Percentiles rank a stretch among this genome's conserved stretches.
phyloP scores from a whole-genome alignment of 2,888 invertebrate species.

The Melangyna quadrimaculata region DNA sequence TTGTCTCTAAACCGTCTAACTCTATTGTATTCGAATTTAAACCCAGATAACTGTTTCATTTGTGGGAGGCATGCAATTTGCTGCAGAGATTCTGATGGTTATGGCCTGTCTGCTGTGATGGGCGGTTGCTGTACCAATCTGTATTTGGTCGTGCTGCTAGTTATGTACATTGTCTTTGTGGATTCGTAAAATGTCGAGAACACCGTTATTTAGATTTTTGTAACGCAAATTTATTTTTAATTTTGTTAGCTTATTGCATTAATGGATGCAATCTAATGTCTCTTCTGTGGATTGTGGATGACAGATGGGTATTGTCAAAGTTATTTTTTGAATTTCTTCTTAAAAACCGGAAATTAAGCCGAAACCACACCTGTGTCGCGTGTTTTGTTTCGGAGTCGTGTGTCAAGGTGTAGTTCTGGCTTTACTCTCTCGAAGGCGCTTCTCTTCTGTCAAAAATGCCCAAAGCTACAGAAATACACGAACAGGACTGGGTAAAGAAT shows the following conservation, averaged over 20 bases:
- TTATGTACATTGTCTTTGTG: background rate
- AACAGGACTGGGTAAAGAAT: too few species aligned
- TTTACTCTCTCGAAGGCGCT: too few species aligned
- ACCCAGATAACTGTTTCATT: background rate
- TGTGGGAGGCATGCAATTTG: conserved; percentile 9
- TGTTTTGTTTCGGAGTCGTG: too few species aligned
- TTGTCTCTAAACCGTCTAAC: background rate
- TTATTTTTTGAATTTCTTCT: too few species aligned
- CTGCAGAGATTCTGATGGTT: background rate
- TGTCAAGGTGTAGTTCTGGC: too few species aligned
- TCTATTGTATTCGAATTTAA: background rate
- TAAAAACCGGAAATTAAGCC: too few species aligned
- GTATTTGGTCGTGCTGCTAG: background rate
- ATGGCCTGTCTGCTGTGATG: background rate
- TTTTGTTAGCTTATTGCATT: background rate
- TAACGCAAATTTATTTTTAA: background rate
- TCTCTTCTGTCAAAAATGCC: too few species aligned
- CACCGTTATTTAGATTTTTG: background rate
- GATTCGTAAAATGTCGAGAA: background rate
- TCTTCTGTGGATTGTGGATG: too few species aligned
- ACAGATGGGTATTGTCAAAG: too few species aligned
- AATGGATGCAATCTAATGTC: too few species aligned
- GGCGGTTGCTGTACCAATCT: background rate
- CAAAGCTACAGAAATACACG: too few species aligned
- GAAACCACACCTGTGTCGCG: too few species aligned